These are phyloP conservation scores for Leptinotarsa undecemlineata DNA, from an alignment of 1,140 invertebrate genomes.

Conservation along the genomic window DNA sequence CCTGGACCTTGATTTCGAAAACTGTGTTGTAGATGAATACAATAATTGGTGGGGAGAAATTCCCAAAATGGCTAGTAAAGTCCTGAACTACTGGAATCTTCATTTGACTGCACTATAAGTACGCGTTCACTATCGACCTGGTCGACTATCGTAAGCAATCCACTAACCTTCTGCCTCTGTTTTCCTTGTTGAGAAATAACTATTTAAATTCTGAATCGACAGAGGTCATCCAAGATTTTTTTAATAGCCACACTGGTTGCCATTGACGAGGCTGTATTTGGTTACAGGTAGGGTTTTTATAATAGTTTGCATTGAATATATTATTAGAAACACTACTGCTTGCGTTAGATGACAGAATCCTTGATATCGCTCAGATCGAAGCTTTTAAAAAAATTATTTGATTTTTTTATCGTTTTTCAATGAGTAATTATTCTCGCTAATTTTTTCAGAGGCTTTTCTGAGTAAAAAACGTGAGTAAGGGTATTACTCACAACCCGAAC, in stretches of 20 bases:
- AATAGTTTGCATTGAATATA: constrained; percentile 15
- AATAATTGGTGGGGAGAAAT: no score
- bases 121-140: constrained; percentile 18
- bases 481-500: no score
- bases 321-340: background rate
- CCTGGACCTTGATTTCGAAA: no score
- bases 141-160: constrained; percentile 36
- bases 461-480: no score
- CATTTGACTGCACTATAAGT: background rate
- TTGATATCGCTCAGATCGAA: no score
- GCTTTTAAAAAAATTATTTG: no score
- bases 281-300: constrained; percentile 28
- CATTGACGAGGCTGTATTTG: constrained; percentile 45
- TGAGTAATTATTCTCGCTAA: no score
- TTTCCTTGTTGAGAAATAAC: constrained; percentile 49
- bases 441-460: no score
- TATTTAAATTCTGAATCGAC: constrained; percentile 37
- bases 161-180: constrained; percentile 48
- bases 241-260: constrained; percentile 40
- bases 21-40: no score
- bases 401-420: no score
- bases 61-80: no score
- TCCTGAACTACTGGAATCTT: background rate
- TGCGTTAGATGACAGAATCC: no score
- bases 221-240: constrained; percentile 46